Evolutionary conservation across 2,888 invertebrate genomes (phyloP).

Genomic region (Archips crataeganus): DNA sequence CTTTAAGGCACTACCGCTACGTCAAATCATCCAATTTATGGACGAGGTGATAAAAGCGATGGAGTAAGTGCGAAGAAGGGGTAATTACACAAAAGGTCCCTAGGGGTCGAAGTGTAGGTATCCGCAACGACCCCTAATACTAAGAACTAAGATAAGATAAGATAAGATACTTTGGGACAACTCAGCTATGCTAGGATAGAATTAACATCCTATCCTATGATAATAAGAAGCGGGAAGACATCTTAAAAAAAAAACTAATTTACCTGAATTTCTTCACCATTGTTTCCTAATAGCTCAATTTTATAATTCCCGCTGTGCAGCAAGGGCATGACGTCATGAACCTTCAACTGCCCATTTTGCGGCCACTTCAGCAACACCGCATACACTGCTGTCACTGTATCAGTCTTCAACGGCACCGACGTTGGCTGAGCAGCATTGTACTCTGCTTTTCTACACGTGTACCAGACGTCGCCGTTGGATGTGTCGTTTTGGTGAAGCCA

Average conservation of each 20-base stretch:
- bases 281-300: slow-evolving; percentile 84
- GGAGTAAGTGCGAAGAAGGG: no score
- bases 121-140: no score
- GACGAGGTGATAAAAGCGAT: no score
- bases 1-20: no score
- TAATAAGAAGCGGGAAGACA: no score
- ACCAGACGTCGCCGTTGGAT: slow-evolving; percentile 88
- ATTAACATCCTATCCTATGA: no score
- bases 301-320: slow-evolving; percentile 56
- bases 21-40: no score
- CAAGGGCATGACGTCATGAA: slow-evolving; percentile 73
- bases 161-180: no score
- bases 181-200: no score
- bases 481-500: slow-evolving; percentile 95
- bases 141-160: no score
- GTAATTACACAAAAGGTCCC: no score
- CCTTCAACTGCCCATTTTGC: slow-evolving; percentile 70
- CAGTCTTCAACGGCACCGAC: slow-evolving; percentile 38
- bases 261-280: slow-evolving; percentile 54
- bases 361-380: slow-evolving; percentile 89
- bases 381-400: slow-evolving; percentile 73
- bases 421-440: slow-evolving; percentile 39
- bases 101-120: no score
- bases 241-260: background rate
- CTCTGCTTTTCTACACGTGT: slow-evolving; percentile 62